Evolutionary conservation across 2,888 invertebrate species (phyloP), one percentile per base, ranked within the genome.

Genomic region (Tetanocera ferruginea): DNA sequence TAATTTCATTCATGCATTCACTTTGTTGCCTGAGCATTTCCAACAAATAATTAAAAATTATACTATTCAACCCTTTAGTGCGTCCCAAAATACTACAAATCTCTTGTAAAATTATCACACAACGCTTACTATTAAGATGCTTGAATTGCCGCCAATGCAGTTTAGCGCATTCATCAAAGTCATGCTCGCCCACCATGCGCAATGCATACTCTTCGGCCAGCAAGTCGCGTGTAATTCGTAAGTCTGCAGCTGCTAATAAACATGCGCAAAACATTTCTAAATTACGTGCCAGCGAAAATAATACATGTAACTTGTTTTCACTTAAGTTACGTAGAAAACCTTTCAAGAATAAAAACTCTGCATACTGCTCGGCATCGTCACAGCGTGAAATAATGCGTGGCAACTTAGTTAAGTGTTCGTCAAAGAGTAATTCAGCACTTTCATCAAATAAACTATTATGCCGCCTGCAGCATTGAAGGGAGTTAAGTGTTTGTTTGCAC

Each of bases 301-400:
- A 89, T 8, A 89, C 85, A 34, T 92, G 91, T 23, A 95, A 89
- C 80, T 92, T 91, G 83, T 92, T 90, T 19, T 91, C 88, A 8
- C 91, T 91, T 72, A 95, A 88, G 73, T 93, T 88, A 73, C 90
- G 88, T 14, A 95, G 85, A 87, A 95, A 94, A 3, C 95, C 95
- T 80, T 92, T 91, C 0, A 95, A 83, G 70, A 94, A 91, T 84
- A 93, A 92, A 67, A 96, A 87, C 5, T 92, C 91, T 0, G 92
- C 89, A 31, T 93, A 86, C 86, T 95, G 95, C 82, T 93, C 91
- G 1, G 84, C 86, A 34, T 92, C 91, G 83, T 94, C 94, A 92
- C 92, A 92, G 84, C 93, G 93, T 82, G 94, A 91, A 79, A 94
- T 88, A 52, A 91, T 91, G 80, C 94, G 91, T 0, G 95, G 95